Percentiles rank a stretch among this genome's conserved stretches.
Evolutionary conservation across 2,113 vertebrate species (phyloP).

Genomic region (Notarius quadriscutis): DNA sequence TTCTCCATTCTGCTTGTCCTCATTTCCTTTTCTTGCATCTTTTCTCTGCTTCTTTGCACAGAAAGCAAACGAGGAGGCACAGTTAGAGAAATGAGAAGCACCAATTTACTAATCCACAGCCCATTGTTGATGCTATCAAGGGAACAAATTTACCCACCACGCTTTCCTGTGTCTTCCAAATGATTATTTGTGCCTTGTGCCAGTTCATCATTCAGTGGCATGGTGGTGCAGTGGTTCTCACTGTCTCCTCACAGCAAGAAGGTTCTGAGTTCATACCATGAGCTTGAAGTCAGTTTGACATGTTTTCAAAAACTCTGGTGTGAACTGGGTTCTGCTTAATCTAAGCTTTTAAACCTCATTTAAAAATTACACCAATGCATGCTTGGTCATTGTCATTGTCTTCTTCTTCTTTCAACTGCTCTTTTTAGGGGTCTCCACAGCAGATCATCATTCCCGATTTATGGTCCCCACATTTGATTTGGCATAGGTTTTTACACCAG

Average conservation of each 20-base stretch:
- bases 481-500: no score
- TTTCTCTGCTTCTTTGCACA: not conserved
- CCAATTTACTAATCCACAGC: not conserved
- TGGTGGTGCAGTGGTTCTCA: no score
- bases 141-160: not conserved
- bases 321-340: not conserved
- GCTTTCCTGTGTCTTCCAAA: not conserved
- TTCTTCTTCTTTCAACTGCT: no score
- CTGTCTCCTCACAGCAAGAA: no score
- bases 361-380: not conserved
- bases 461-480: no score
- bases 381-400: not conserved
- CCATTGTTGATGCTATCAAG: not conserved
- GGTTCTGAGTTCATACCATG: not conserved
- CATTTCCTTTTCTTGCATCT: not conserved
- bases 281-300: not conserved
- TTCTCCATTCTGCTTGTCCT: not conserved
- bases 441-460: no score
- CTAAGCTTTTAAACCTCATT: not conserved
- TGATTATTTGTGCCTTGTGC: not conserved
- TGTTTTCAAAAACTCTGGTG: not conserved
- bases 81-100: not conserved
- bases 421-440: no score
- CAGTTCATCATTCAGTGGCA: not conserved
- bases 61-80: not conserved